Percentiles rank a stretch among this genome's conserved stretches.
Evolutionary conservation across 2,797 vertebrate species (phyloP).

Genomic region (Gallirallus australis): DNA sequence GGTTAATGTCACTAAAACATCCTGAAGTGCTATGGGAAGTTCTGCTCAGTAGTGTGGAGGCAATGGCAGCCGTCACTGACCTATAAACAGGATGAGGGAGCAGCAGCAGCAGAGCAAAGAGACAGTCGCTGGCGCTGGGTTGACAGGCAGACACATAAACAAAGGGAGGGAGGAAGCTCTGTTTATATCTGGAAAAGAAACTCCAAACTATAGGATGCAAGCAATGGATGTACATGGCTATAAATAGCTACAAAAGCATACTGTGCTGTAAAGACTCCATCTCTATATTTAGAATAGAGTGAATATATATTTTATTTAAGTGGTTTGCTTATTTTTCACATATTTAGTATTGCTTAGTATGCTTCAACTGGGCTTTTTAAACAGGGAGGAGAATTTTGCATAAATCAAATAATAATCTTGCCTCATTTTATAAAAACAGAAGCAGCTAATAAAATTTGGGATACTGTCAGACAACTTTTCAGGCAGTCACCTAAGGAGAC

Average conservation of each 20-base stretch:
- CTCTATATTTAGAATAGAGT: background rate
- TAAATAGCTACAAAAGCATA: constrained; percentile 67
- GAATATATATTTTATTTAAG: background rate
- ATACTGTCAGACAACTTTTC: background rate
- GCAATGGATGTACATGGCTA: constrained; percentile 27
- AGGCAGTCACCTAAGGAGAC: background rate
- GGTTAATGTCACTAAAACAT: constrained; percentile 63
- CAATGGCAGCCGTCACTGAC: constrained; percentile 3
- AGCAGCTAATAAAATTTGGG: background rate
- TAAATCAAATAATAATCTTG: background rate
- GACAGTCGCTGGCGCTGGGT: constrained; percentile 61
- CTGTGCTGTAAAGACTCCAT: background rate
- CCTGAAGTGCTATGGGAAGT: constrained; percentile 62
- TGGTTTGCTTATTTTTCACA: background rate
- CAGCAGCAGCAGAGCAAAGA: constrained; percentile 52
- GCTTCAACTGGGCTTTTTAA: background rate
- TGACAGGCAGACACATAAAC: constrained; percentile 76
- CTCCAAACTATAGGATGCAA: constrained; percentile 61
- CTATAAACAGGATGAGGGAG: constrained; percentile 81
- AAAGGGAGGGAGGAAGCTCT: constrained; percentile 73
- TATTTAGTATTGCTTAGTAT: background rate
- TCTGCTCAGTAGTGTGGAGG: background rate
- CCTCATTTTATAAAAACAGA: background rate
- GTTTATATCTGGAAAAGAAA: constrained; percentile 72
- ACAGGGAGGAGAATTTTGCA: background rate